phyloP scores from a whole-genome alignment of 2,888 invertebrate species.

The Cheilosia pagana region DNA sequence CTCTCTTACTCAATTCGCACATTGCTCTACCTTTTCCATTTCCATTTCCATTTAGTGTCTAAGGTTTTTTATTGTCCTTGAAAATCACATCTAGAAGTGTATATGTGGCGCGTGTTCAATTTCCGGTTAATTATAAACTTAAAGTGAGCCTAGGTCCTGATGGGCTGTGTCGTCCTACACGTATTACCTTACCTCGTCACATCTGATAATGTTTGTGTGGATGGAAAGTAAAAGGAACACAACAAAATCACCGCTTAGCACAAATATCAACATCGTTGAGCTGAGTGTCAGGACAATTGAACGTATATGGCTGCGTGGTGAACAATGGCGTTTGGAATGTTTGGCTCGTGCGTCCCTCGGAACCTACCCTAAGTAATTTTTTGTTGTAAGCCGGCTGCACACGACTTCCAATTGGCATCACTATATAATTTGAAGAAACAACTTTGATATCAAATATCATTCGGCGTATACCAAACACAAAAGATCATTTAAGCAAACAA shows the following conservation, averaged over 20 bases:
- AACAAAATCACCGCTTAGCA: slow-evolving; percentile 28
- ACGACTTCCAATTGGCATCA: slow-evolving; percentile 53
- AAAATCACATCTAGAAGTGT: slow-evolving; percentile 67
- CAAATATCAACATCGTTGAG: slow-evolving; percentile 62
- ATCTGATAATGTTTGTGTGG: slow-evolving; percentile 27
- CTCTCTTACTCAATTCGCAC: slow-evolving; percentile 61
- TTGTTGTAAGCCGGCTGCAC: slow-evolving; percentile 62
- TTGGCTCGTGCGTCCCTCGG: slow-evolving; percentile 64
- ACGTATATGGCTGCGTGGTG: slow-evolving; percentile 25
- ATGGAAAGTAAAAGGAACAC: slow-evolving; percentile 14
- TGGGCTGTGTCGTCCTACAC: slow-evolving; percentile 32
- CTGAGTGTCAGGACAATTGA: slow-evolving; percentile 72
- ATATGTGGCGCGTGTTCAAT: slow-evolving; percentile 82
- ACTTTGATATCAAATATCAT: slow-evolving; percentile 70
- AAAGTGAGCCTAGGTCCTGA: slow-evolving; percentile 62
- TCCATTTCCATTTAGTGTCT: slow-evolving; percentile 51
- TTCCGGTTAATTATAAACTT: slow-evolving; percentile 83
- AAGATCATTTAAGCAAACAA: slow-evolving; percentile 45
- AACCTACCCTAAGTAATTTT: slow-evolving; percentile 18
- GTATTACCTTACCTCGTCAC: slow-evolving; percentile 42
- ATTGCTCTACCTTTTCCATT: slow-evolving; percentile 65
- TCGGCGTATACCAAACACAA: slow-evolving; percentile 4
- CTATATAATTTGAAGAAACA: slow-evolving; percentile 50
- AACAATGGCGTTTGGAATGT: slow-evolving; percentile 63
- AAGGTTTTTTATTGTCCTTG: slow-evolving; percentile 69